phyloP scores from a whole-genome alignment of 2,113 vertebrate species.

The Scophthalmus maximus region DNA sequence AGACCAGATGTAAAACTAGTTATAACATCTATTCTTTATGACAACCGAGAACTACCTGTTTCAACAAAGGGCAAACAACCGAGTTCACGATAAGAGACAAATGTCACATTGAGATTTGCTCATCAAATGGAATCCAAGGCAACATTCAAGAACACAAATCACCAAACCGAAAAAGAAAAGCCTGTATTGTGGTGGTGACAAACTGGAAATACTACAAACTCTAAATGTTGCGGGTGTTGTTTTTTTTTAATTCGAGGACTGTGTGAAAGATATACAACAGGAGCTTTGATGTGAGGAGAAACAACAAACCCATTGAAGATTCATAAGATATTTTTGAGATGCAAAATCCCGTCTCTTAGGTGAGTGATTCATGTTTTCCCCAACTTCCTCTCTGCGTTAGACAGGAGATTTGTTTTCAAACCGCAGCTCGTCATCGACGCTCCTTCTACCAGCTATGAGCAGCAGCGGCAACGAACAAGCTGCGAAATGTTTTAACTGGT shows the following conservation, averaged over 20 bases:
- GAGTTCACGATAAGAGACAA: background rate
- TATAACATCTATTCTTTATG: background rate
- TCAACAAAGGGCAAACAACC: no score
- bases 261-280: conserved; percentile 8
- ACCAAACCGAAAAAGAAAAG: conserved; percentile 37
- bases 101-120: conserved; percentile 16
- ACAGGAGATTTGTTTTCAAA: conserved; percentile 32
- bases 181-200: conserved; percentile 28
- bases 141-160: conserved; percentile 30
- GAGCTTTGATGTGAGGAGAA: conserved; percentile 17
- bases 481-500: background rate
- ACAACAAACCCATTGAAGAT: conserved; percentile 4
- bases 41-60: background rate
- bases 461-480: conserved; percentile 43
- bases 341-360: conserved; percentile 5
- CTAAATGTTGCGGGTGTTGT: conserved; percentile 22
- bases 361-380: background rate
- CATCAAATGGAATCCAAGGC: no score
- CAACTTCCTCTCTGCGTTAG: conserved; percentile 19
- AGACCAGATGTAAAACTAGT: no score
- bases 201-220: conserved; percentile 52
- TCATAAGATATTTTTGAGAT: conserved; percentile 28
- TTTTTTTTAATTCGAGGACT: conserved; percentile 3
- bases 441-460: background rate
- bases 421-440: background rate